Base-by-base conservation (phyloP, 2,888 invertebrate genomes). In the Dioctria rufipes region DNA sequence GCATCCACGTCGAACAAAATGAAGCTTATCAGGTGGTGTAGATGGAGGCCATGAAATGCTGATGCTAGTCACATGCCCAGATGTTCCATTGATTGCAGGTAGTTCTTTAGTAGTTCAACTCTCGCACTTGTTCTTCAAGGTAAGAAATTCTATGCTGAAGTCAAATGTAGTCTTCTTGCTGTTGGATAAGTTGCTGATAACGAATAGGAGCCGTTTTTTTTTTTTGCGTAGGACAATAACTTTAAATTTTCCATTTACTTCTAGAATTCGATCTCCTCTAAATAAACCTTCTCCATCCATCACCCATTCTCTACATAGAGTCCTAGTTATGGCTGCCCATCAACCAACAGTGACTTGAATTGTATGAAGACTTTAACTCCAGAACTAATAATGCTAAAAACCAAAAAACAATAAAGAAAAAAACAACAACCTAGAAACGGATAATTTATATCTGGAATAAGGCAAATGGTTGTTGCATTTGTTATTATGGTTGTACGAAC, bases 61-160 rank as follows among this genome's bases (percentile, higher is more conserved):
- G 78, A 94, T 94, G 86, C 93, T 93, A 46, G 94, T 94, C 9
- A 94, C 92, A 86, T 94, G 94, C 1, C 86, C 83, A 6, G 80
- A 80, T 49, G 79, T 78, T n/a, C 66, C 43, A 25, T 80, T 42
- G 5, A 73, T 39, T 2, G 39, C 42, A 39, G 78, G 54, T 43
- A 65, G 3, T 40, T 88, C 88, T 83, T 89, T 89, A 3, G 85
- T 84, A 2, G 83, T 88, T 79, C 71, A 93, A 88, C 84, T 93
- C 92, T 0, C 91, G 90, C 83, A 95, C 95, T 89, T 96, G 96
- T 86, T 96, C 96, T 88, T 97, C 96, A 81, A 97, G 91, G 88
- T 96, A 96, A 3, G 95, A 95, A 85, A 96, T 96, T 84, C 96
- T 91, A 88, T 96, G 96, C 11, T 95, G 95, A 81, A 96, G 91